phyloP scores from a whole-genome alignment of 2,797 vertebrate genomes.

The Mormyrus hasselquistii region DNA sequence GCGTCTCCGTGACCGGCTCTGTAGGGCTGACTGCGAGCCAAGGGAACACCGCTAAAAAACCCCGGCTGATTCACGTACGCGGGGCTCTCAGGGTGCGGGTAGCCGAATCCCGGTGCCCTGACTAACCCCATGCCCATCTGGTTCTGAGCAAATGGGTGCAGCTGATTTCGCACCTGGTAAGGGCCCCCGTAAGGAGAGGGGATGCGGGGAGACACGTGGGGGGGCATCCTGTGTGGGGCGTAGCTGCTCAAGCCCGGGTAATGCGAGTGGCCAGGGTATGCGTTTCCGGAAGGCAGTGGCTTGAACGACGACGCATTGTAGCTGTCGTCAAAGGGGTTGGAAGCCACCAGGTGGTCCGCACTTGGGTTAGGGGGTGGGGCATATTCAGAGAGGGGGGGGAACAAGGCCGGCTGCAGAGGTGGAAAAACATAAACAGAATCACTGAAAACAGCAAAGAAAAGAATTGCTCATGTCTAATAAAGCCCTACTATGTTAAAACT shows the following conservation, averaged over 20 bases:
- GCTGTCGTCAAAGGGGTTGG: conserved; percentile 79
- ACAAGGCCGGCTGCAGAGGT: conserved; percentile 58
- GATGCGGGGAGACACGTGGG: conserved; percentile 62
- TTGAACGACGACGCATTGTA: conserved; percentile 66
- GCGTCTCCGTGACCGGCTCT: conserved; percentile 61
- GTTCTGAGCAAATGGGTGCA: conserved; percentile 64
- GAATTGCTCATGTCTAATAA: not conserved
- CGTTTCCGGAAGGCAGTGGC: conserved; percentile 55
- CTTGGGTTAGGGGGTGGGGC: conserved; percentile 73
- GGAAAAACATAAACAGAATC: not conserved
- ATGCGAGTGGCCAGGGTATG: conserved; percentile 57
- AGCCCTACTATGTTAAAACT: not conserved
- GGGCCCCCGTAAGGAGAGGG: conserved; percentile 57
- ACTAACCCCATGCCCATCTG: conserved; percentile 61
- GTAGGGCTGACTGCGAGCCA: conserved; percentile 60
- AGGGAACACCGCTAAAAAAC: conserved; percentile 54
- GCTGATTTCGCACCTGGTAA: conserved; percentile 64
- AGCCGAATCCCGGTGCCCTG: conserved; percentile 60
- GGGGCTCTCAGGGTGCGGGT: conserved; percentile 58
- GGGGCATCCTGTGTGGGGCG: conserved; percentile 64
- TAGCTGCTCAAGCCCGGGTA: conserved; percentile 64
- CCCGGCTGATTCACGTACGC: conserved; percentile 56
- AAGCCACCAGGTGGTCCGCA: conserved; percentile 72
- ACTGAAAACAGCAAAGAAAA: not conserved
- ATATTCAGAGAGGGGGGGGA: conserved; percentile 71